Conservation (phyloP, 2,113 vertebrate genomes). For the Delphinapterus leucas region DNA sequence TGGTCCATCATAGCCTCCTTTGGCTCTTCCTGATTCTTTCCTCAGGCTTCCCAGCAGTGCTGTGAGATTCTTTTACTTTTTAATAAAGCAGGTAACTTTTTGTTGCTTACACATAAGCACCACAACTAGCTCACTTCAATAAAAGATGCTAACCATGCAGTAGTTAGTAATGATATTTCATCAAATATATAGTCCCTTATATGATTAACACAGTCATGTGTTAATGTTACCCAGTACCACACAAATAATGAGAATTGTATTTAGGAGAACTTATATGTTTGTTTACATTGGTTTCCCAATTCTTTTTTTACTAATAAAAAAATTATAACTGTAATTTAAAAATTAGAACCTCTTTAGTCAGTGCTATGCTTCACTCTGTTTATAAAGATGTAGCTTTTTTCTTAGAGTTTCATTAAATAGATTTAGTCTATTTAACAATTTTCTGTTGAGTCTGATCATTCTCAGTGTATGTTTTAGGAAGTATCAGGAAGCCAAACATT, state of each 20-base stretch:
- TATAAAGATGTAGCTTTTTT: constrained; percentile 56
- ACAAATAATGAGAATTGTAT: neutral
- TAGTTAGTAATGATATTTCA: neutral
- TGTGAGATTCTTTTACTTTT: neutral
- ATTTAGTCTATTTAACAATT: constrained; percentile 65
- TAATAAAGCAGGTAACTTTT: neutral
- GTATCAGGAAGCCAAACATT: neutral
- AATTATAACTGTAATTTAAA: neutral
- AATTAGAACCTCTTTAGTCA: neutral
- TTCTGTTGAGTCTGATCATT: constrained; percentile 56
- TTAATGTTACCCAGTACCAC: neutral
- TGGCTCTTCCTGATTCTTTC: neutral
- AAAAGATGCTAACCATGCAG: neutral
- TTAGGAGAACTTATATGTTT: neutral
- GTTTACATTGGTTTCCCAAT: neutral
- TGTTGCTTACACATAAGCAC: neutral
- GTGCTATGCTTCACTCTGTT: constrained; percentile 39
- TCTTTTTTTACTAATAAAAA: constrained; percentile 23
- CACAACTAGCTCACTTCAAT: neutral
- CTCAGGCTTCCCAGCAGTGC: neutral
- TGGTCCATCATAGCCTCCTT: neutral
- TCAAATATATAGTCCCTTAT: neutral
- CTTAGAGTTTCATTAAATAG: constrained; percentile 48
- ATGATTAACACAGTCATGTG: neutral
- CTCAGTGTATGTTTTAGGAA: neutral